phyloP scores from a whole-genome alignment of 1,140 invertebrate genomes.

The Panonychus citri region DNA sequence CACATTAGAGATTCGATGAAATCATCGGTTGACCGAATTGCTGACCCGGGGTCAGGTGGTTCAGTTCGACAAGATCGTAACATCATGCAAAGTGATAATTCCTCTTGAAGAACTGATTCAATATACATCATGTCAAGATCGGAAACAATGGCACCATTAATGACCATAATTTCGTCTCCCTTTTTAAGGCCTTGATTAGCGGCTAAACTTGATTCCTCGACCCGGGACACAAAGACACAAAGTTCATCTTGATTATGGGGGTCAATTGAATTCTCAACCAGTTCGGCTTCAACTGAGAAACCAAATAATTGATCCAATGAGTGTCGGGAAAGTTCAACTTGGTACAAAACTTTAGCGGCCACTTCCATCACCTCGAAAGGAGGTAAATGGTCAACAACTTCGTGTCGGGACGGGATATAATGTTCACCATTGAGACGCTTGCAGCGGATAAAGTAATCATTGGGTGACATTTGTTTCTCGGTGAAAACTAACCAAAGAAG shows the following conservation, averaged over 20 bases:
- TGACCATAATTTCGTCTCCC: conserved; percentile 93
- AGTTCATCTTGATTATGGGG: conserved; percentile 75
- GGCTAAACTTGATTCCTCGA: conserved; percentile 65
- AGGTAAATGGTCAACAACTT: conserved; percentile 45
- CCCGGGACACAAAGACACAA: conserved; percentile 81
- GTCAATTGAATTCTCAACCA: conserved; percentile 57
- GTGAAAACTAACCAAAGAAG: conserved; percentile 72
- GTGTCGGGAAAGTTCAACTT: conserved; percentile 68
- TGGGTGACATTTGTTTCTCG: conserved; percentile 63
- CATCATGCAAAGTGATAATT: conserved; percentile 85
- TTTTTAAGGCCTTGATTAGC: conserved; percentile 88
- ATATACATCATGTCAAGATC: conserved; percentile 99
- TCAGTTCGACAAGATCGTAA: conserved; percentile 72
- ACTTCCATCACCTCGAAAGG: background rate
- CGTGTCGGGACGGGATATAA: conserved; percentile 71
- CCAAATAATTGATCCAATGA: conserved; percentile 88
- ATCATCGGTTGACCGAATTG: conserved; percentile 51
- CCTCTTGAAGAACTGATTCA: conserved; percentile 80
- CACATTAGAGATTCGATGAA: conserved; percentile 76
- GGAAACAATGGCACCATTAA: conserved; percentile 88
- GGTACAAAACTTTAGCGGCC: conserved; percentile 74
- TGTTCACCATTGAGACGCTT: conserved; percentile 84
- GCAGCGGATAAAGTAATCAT: conserved; percentile 83
- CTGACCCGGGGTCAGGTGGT: conserved; percentile 55
- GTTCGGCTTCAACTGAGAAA: conserved; percentile 84